Conservation (phyloP, 2,888 invertebrate genomes). For the Achlya flavicornis region DNA sequence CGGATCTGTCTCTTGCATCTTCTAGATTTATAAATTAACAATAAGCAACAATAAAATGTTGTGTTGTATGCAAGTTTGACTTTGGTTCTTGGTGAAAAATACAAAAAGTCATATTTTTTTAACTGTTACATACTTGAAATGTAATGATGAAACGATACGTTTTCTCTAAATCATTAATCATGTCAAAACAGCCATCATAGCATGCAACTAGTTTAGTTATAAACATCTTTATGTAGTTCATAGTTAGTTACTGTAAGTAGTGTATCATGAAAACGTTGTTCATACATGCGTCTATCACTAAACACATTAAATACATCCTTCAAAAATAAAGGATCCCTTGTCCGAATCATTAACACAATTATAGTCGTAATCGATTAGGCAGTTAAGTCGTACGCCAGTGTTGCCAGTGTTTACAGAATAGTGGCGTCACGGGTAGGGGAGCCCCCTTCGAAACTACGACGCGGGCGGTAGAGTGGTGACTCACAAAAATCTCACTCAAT, state of each 20-base stretch:
- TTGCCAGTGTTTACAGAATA: constrained; percentile 42
- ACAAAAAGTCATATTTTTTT: no score
- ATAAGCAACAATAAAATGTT: neutral
- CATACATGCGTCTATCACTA: neutral
- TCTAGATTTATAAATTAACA: constrained; percentile 28
- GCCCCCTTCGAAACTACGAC: constrained; percentile 29
- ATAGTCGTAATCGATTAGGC: constrained; percentile 40
- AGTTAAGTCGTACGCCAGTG: constrained; percentile 41
- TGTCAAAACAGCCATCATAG: no score
- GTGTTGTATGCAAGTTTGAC: no score
- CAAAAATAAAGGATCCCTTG: constrained; percentile 37
- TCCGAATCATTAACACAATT: constrained; percentile 32
- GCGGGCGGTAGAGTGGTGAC: constrained; percentile 29
- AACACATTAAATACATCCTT: constrained; percentile 16
- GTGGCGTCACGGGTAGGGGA: constrained; percentile 53
- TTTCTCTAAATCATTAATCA: no score
- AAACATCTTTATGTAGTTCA: neutral
- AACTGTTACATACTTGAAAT: no score
- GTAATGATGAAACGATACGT: no score
- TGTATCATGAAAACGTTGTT: neutral
- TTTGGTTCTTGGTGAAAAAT: no score
- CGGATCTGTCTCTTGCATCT: constrained; percentile 46
- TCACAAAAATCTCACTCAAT: constrained; percentile 50
- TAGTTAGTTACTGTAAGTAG: no score
- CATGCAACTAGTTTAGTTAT: no score